Evolutionary conservation across 2,888 invertebrate species (phyloP).

Genomic region (Tenthredo livida): DNA sequence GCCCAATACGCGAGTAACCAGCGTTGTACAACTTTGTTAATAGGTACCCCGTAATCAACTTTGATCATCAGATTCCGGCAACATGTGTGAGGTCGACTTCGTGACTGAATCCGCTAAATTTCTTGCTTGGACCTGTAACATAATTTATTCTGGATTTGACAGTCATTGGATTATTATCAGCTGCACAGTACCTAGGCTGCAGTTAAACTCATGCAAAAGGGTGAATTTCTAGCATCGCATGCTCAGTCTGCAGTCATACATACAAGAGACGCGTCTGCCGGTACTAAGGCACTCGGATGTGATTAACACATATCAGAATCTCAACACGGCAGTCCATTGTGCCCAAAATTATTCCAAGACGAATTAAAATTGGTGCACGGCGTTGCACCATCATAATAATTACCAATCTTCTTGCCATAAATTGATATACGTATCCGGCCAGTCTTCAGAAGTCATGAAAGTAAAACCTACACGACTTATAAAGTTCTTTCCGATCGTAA

Average conservation of each 20-base stretch:
- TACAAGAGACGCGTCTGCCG: not conserved
- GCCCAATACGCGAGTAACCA: not conserved
- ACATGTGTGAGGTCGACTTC: not conserved
- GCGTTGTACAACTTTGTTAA: not conserved
- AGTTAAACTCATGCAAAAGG: not conserved
- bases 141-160: not conserved
- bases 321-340: not conserved
- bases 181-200: not conserved
- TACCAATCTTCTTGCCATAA: not conserved
- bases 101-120: not conserved
- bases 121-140: not conserved
- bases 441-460: not conserved
- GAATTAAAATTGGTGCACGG: not conserved
- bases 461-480: not conserved
- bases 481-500: not conserved
- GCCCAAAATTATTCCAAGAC: not conserved
- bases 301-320: not conserved
- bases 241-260: not conserved
- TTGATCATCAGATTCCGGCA: not conserved
- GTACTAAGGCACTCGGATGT: not conserved
- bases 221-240: no score
- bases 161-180: not conserved
- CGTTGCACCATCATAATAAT: not conserved
- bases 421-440: not conserved
- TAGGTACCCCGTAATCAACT: not conserved